These are phyloP conservation scores for Ostrea denselamellosa DNA, from an alignment of 1,140 invertebrate species.

Conservation along the genomic window DNA sequence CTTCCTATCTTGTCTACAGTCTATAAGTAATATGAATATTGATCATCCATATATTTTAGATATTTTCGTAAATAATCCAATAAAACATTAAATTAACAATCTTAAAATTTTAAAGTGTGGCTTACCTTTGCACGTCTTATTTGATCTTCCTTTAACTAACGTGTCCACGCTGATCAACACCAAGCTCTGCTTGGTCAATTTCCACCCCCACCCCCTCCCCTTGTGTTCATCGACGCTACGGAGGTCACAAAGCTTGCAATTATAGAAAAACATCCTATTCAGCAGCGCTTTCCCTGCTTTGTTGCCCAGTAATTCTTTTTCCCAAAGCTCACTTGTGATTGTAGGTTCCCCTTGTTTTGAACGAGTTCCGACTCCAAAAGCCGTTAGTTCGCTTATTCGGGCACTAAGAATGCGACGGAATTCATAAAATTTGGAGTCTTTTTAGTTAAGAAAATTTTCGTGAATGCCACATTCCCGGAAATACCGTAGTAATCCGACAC, in stretches of 20 bases:
- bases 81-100: too few relatives aligned
- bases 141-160: not conserved
- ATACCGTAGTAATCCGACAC: too few relatives aligned
- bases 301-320: not conserved
- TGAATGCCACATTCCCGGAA: too few relatives aligned
- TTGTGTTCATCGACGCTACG: not conserved
- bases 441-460: too few relatives aligned
- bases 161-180: not conserved
- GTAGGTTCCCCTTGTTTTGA: constrained; percentile 35
- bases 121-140: constrained; percentile 33
- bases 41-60: too few relatives aligned
- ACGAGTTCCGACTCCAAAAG: not conserved
- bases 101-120: too few relatives aligned
- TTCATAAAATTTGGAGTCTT: not conserved
- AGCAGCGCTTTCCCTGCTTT: not conserved
- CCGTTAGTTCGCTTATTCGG: not conserved
- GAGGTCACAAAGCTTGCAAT: not conserved
- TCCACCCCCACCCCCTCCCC: too few relatives aligned
- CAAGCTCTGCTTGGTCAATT: not conserved
- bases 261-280: constrained; percentile 10
- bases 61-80: too few relatives aligned
- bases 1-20: too few relatives aligned
- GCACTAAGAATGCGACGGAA: too few relatives aligned
- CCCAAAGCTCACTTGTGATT: not conserved
- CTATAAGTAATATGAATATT: too few relatives aligned